These are phyloP conservation scores for Ophioninae sp. DNA, from an alignment of 2,888 invertebrate species.

Conservation along the genomic window DNA sequence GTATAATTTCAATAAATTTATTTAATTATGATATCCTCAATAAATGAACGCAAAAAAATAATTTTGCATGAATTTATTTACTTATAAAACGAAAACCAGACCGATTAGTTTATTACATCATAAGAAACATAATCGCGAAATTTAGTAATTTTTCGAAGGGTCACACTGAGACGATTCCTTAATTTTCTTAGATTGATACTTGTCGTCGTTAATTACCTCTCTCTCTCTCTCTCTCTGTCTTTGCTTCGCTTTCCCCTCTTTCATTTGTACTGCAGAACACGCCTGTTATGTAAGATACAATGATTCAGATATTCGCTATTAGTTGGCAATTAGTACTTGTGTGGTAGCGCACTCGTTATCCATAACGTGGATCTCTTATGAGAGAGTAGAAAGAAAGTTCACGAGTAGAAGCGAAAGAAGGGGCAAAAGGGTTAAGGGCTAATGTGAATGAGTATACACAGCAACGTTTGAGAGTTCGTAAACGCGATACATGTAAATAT, in stretches of 20 bases:
- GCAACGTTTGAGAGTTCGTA: too few relatives aligned
- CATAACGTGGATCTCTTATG: conserved; percentile 48
- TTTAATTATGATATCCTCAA: too few relatives aligned
- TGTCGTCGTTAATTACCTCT: conserved; percentile 18
- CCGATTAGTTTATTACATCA: too few relatives aligned
- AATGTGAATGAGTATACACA: conserved; percentile 1
- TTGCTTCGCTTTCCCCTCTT: conserved; percentile 8
- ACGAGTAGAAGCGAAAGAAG: not conserved
- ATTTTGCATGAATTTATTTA: too few relatives aligned
- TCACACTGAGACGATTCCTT: too few relatives aligned
- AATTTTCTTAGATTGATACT: conserved; percentile 51
- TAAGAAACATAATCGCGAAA: too few relatives aligned
- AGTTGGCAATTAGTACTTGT: conserved; percentile 45
- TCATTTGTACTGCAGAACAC: not conserved
- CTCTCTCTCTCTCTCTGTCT: conserved; percentile 28
- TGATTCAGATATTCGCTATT: conserved; percentile 36
- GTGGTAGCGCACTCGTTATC: conserved; percentile 41
- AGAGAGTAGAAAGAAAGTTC: not conserved
- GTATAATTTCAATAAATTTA: too few relatives aligned
- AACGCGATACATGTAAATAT: too few relatives aligned
- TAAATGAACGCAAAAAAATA: too few relatives aligned
- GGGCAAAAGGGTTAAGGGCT: too few relatives aligned
- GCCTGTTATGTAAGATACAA: conserved; percentile 39
- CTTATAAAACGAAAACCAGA: too few relatives aligned
- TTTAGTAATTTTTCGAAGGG: too few relatives aligned